Percentiles rank a stretch among this genome's conserved stretches.
Evolutionary conservation across 2,888 invertebrate species (phyloP).

Genomic region (Willowsia nigromaculata): DNA sequence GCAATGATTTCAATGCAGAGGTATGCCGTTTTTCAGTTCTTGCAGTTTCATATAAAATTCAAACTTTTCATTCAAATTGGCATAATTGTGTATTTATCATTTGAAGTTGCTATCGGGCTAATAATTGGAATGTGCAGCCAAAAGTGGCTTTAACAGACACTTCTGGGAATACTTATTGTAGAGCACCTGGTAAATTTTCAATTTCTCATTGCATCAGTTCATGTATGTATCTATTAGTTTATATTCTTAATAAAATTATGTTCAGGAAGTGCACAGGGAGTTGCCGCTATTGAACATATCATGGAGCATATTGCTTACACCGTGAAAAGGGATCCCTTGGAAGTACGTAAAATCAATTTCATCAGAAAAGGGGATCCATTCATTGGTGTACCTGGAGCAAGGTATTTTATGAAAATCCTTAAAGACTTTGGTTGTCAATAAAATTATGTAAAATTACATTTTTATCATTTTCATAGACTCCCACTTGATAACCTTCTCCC

Average conservation of each 20-base stretch:
- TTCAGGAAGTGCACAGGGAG: slow-evolving; percentile 84
- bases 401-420: not conserved
- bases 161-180: slow-evolving; percentile 86
- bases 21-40: not conserved
- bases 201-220: too few relatives aligned
- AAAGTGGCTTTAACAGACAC: slow-evolving; percentile 85
- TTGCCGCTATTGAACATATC: slow-evolving; percentile 84
- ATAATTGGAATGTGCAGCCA: slow-evolving; percentile 83
- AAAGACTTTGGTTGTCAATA: not conserved
- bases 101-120: slow-evolving; percentile 84
- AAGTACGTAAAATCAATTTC: slow-evolving; percentile 84
- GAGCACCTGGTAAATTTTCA: slow-evolving; percentile 85
- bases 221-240: too few relatives aligned
- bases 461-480: not conserved
- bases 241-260: too few relatives aligned
- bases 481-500: slow-evolving; percentile 80
- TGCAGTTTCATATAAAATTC: too few relatives aligned
- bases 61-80: not conserved
- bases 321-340: slow-evolving; percentile 83
- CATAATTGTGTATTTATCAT: not conserved
- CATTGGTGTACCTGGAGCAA: slow-evolving; percentile 69
- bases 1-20: slow-evolving; percentile 81
- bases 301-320: slow-evolving; percentile 85
- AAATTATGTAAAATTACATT: not conserved
- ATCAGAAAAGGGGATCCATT: slow-evolving; percentile 78